Evolutionary conservation across 2,888 invertebrate genomes (phyloP).

Genomic region (Octodonta nipae): DNA sequence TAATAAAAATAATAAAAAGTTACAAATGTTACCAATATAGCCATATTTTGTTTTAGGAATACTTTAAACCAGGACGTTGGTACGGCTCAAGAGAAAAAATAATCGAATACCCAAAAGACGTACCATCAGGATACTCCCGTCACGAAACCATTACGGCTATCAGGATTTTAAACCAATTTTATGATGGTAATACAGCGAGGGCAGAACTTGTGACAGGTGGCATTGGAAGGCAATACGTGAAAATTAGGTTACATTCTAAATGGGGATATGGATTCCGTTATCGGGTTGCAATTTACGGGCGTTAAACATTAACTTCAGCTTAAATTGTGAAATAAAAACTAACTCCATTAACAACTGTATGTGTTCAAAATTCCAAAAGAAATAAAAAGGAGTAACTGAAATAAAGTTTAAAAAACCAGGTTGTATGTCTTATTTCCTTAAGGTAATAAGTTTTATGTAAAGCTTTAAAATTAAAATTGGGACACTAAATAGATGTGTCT

Average conservation of each 20-base stretch:
- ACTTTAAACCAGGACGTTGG: conserved; percentile 24
- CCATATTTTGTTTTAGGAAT: conserved; percentile 18
- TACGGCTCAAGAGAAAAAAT: conserved; percentile 23
- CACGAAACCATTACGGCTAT: conserved; percentile 28
- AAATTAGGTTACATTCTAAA: conserved; percentile 22
- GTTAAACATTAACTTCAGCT: too few relatives aligned
- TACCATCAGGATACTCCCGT: conserved; percentile 23
- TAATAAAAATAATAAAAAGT: too few relatives aligned
- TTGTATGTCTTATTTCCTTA: too few relatives aligned
- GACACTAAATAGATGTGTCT: too few relatives aligned
- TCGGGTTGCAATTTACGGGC: conserved; percentile 26
- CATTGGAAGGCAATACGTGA: conserved; percentile 24
- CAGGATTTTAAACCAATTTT: conserved; percentile 26
- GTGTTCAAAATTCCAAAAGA: too few relatives aligned
- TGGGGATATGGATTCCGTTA: conserved; percentile 26
- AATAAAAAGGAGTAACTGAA: too few relatives aligned
- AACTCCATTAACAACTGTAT: too few relatives aligned
- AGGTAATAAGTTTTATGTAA: too few relatives aligned
- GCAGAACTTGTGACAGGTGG: conserved; percentile 26
- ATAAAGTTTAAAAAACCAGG: too few relatives aligned
- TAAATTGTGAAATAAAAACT: too few relatives aligned
- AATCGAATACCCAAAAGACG: conserved; percentile 25
- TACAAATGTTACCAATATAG: too few relatives aligned
- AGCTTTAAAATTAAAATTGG: too few relatives aligned
- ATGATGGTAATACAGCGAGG: conserved; percentile 25